Evolutionary conservation across 2,888 invertebrate genomes (phyloP).

Genomic region (Ferdinandea cuprea): DNA sequence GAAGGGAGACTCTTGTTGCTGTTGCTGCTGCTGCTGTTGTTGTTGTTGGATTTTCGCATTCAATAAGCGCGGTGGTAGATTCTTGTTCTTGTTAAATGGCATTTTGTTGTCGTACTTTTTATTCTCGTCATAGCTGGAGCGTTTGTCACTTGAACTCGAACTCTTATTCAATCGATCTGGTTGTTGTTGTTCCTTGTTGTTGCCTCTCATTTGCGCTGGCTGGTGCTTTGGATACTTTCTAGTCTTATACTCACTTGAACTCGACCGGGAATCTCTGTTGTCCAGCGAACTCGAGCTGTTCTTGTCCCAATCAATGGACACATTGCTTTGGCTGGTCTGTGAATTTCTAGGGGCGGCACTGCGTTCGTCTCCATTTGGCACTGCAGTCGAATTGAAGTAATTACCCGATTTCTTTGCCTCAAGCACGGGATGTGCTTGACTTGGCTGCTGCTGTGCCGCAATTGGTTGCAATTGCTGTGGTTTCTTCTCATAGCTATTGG

Average conservation of each 20-base stretch:
- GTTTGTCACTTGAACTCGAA: conserved; percentile 61
- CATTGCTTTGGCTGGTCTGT: conserved; percentile 48
- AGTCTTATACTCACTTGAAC: conserved; percentile 77
- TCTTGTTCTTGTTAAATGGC: conserved; percentile 76
- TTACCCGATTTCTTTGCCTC: conserved; percentile 53
- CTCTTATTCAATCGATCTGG: conserved; percentile 63
- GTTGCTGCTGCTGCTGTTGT: conserved; percentile 44
- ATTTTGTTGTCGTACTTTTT: conserved; percentile 76
- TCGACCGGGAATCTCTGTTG: conserved; percentile 78
- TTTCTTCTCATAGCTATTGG: conserved; percentile 55
- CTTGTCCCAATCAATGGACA: conserved; percentile 80
- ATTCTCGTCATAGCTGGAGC: conserved; percentile 55
- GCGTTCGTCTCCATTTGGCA: conserved; percentile 44
- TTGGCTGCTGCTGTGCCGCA: conserved; percentile 48
- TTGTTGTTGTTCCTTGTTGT: conserved; percentile 67
- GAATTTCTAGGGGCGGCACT: conserved; percentile 49
- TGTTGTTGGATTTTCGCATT: conserved; percentile 77
- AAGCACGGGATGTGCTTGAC: conserved; percentile 17
- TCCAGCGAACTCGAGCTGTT: conserved; percentile 80
- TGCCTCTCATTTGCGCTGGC: conserved; percentile 76
- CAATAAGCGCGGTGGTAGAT: conserved; percentile 79
- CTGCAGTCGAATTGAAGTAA: conserved; percentile 42
- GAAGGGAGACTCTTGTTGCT: conserved; percentile 43
- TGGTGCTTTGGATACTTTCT: conserved; percentile 74
- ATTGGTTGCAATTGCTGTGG: conserved; percentile 72